Evolutionary conservation across 2,797 vertebrate genomes (phyloP).

Genomic region (Enteromius mattozi): DNA sequence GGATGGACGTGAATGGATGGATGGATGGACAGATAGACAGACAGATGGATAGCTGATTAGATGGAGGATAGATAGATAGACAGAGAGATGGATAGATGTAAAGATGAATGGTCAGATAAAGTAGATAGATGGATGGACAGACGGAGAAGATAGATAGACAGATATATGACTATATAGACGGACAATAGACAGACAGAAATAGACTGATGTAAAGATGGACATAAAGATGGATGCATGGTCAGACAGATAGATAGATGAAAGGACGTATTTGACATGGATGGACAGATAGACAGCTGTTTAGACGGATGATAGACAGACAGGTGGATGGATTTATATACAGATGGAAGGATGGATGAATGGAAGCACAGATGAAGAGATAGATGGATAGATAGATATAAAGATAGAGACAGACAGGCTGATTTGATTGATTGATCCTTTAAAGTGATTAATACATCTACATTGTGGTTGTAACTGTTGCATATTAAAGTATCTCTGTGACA

Average conservation of each 20-base stretch:
- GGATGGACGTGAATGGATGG: background rate
- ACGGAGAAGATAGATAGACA: background rate
- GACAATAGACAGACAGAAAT: background rate
- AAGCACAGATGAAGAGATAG: background rate
- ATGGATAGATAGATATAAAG: background rate
- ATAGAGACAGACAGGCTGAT: background rate
- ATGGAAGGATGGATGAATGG: background rate
- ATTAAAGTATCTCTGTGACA: background rate
- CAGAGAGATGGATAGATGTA: too few relatives aligned
- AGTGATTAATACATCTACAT: background rate
- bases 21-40: background rate
- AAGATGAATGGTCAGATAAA: background rate
- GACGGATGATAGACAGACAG: background rate
- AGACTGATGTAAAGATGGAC: background rate
- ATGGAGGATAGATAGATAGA: background rate
- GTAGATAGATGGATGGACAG: background rate
- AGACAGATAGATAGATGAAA: background rate
- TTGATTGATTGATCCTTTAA: background rate
- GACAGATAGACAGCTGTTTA: background rate
- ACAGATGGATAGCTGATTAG: background rate
- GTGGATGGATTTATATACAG: background rate
- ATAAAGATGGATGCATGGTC: background rate
- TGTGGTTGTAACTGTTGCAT: constrained; percentile 14
- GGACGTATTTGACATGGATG: too few relatives aligned
- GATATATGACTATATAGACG: background rate